Conservation (phyloP, 2,888 invertebrate genomes). For the Meliscaeva auricollis region DNA sequence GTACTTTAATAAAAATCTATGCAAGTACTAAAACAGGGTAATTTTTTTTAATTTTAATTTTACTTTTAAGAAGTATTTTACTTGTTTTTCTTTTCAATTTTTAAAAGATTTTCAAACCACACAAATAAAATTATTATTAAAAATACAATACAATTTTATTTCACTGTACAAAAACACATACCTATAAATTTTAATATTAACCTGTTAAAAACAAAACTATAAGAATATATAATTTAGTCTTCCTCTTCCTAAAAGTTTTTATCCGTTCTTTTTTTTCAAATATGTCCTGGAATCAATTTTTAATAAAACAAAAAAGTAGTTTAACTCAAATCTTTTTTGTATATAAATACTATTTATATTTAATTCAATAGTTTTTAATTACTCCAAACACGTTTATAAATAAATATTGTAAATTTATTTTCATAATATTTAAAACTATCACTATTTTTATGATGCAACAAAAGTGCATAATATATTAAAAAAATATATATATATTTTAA, state of each 20-base stretch:
- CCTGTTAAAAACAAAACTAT: neutral
- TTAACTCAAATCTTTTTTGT: neutral
- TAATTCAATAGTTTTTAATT: neutral
- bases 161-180: slow-evolving; percentile 43
- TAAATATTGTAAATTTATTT: slow-evolving; percentile 50
- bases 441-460: slow-evolving; percentile 43
- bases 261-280: neutral
- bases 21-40: slow-evolving; percentile 70
- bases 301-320: neutral
- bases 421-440: slow-evolving; percentile 39
- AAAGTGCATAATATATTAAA: neutral
- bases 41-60: slow-evolving; percentile 23
- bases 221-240: slow-evolving; percentile 40
- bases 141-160: slow-evolving; percentile 11
- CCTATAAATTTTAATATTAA: no score
- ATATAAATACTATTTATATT: neutral
- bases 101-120: neutral
- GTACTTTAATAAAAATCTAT: slow-evolving; percentile 28
- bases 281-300: neutral
- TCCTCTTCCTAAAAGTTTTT: slow-evolving; percentile 13
- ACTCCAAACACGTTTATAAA: slow-evolving; percentile 35
- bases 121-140: neutral
- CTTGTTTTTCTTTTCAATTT: neutral
- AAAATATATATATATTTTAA: slow-evolving; percentile 30
- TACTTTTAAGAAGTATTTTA: slow-evolving; percentile 26